Evolutionary conservation across 2,113 vertebrate genomes (phyloP).

Genomic region (Zeus faber): DNA sequence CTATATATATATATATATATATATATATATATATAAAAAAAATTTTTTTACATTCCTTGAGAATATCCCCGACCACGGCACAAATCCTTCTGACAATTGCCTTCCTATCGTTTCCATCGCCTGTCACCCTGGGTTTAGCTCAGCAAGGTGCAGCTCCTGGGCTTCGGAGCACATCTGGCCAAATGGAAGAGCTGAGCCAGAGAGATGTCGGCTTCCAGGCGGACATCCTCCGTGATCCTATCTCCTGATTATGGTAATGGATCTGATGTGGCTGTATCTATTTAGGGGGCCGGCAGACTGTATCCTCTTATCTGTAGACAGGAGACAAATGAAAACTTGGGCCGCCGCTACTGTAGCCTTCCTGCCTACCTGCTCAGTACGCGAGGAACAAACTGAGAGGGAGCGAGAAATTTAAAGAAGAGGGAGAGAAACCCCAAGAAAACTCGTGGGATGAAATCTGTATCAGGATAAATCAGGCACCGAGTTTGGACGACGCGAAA

Average conservation of each 20-base stretch:
- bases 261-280: conserved; percentile 30
- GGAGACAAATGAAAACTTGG: conserved; percentile 19
- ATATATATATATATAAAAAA: too few species aligned
- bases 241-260: conserved; percentile 24
- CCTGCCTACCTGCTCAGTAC: too few species aligned
- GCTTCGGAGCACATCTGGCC: conserved; percentile 26
- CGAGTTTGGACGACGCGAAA: not conserved
- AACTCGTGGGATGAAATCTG: conserved; percentile 4
- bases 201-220: conserved; percentile 31
- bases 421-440: conserved; percentile 8
- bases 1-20: too few species aligned
- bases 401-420: too few species aligned
- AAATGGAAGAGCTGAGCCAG: conserved; percentile 28
- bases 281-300: conserved; percentile 26
- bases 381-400: not conserved
- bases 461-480: not conserved
- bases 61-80: too few species aligned
- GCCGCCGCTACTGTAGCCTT: too few species aligned
- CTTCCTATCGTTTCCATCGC: conserved; percentile 23
- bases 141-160: conserved; percentile 19
- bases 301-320: conserved; percentile 29
- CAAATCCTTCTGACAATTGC: conserved; percentile 32
- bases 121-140: conserved; percentile 35
- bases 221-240: too few species aligned
- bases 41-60: too few species aligned